Base-by-base conservation (phyloP, 2,797 vertebrate genomes). In the Lates japonicus region DNA sequence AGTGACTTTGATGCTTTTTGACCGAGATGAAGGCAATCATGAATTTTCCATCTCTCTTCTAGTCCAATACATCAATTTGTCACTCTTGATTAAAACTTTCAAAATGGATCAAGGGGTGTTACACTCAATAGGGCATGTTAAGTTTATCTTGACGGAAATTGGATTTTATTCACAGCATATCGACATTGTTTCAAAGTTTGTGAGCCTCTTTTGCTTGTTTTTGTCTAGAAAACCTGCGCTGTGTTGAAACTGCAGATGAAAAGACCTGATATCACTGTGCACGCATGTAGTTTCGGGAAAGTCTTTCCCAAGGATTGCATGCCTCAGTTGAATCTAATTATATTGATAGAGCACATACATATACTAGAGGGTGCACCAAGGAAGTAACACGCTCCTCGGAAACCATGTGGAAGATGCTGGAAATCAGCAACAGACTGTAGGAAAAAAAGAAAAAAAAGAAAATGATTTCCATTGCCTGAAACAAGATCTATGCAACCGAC, bases 321-420 rank as follows among this genome's bases (percentile, higher is more conserved):
- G 80, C 76, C 57, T 91, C 85, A 79, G 76, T 94, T 94, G 78
- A 88, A 90, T 93, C 78, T 82, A 88, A 93, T 94, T 92, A 93
- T 76, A 83, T 73, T 88, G 87, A 92, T 84, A 82, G 60, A 61
- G 31, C 71, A 41, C 62, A 78, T 74, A 82, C 64, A 74, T 82
- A 55, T 80, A 82, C 68, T 71, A 87, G 79, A 84, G 51, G 60
- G 44, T 87, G 84, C 70, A 84, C 74, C 78, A 82, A 80, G 49
- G 71, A 85, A 81, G 71, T 41, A 82, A 79, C 76, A 74, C 17
- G 35, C 33, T 67, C 33, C 42, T 69, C 22, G 20, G 59, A 76
- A 72, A 74, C 60, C 76, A 89, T 84, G 82, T 33, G 46, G 51
- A 82, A 86, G 61, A 81, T 76, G 51, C 9, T 57, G 62, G 73